phyloP scores from a whole-genome alignment of 1,140 invertebrate species.

The Arion vulgaris region DNA sequence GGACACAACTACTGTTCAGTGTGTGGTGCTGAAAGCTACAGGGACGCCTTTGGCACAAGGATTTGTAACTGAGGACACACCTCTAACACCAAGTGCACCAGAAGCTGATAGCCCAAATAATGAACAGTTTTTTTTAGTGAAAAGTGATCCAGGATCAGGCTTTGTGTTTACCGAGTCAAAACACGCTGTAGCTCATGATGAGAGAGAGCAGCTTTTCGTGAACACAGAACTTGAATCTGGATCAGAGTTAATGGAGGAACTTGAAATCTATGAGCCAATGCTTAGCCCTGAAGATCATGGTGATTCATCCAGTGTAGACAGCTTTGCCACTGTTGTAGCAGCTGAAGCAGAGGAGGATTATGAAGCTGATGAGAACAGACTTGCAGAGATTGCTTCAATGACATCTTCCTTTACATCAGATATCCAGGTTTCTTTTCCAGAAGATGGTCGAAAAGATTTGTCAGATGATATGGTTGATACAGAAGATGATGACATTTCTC shows the following conservation, averaged over 20 bases:
- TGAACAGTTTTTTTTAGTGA: constrained; percentile 1
- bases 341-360: constrained; percentile 81
- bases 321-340: constrained; percentile 79
- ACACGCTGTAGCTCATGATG: background rate
- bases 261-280: constrained; percentile 6
- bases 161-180: constrained; percentile 5
- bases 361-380: constrained; percentile 83
- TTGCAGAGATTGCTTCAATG: constrained; percentile 70
- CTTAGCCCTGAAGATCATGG: constrained; percentile 62
- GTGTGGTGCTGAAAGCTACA: constrained; percentile 34
- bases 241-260: background rate
- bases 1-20: constrained; percentile 48
- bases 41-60: background rate
- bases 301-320: constrained; percentile 88
- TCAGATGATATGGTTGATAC: constrained; percentile 87
- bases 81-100: constrained; percentile 16
- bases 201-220: constrained; percentile 14
- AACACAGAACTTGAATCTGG: constrained; percentile 21
- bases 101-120: background rate
- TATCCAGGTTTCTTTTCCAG: constrained; percentile 58
- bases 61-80: background rate
- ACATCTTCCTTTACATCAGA: constrained; percentile 73
- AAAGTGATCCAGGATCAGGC: constrained; percentile 38
- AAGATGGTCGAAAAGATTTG: constrained; percentile 72
- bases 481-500: constrained; percentile 37